Evolutionary conservation across 2,888 invertebrate species (phyloP).

Genomic region (Isoperla grammatica): DNA sequence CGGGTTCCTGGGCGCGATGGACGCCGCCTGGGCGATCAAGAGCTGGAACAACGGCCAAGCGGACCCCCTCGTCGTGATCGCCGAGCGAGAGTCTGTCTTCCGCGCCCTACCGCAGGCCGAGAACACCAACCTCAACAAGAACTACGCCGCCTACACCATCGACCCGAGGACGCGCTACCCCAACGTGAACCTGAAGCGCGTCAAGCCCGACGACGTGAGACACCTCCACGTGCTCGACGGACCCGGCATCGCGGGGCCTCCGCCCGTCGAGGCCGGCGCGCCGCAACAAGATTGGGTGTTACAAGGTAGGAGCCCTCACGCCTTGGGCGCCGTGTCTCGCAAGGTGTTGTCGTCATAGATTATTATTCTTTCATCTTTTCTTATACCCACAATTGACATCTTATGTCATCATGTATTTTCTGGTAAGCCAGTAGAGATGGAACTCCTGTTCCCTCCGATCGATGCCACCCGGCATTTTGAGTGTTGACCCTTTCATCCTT

Average conservation of each 20-base stretch:
- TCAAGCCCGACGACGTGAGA: constrained; percentile 69
- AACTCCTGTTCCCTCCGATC: too few relatives aligned
- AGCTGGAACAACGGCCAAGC: constrained; percentile 65
- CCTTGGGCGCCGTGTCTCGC: too few relatives aligned
- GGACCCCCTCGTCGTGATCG: constrained; percentile 79
- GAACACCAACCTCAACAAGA: constrained; percentile 89
- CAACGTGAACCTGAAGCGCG: constrained; percentile 69
- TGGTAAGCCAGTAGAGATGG: too few relatives aligned
- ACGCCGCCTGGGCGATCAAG: constrained; percentile 92
- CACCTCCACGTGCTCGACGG: constrained; percentile 67
- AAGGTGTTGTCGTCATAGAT: too few relatives aligned
- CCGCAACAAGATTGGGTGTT: constrained; percentile 44
- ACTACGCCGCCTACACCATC: constrained; percentile 78
- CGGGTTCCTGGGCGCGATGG: constrained; percentile 92
- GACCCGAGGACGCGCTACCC: constrained; percentile 81
- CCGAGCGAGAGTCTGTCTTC: constrained; percentile 93
- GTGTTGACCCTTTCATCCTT: too few relatives aligned
- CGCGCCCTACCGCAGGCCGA: constrained; percentile 88
- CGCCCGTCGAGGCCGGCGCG: constrained; percentile 35
- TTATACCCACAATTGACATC: too few relatives aligned
- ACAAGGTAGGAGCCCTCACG: too few relatives aligned
- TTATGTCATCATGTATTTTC: too few relatives aligned
- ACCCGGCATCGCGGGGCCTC: constrained; percentile 50
- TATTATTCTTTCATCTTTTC: too few relatives aligned
- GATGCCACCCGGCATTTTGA: too few relatives aligned